Percentiles rank a stretch among this genome's conserved stretches.
These are phyloP conservation scores for Halichondria panicea DNA, from an alignment of 37 sponge, comb jelly and placozoan species.

Conservation along the genomic window DNA sequence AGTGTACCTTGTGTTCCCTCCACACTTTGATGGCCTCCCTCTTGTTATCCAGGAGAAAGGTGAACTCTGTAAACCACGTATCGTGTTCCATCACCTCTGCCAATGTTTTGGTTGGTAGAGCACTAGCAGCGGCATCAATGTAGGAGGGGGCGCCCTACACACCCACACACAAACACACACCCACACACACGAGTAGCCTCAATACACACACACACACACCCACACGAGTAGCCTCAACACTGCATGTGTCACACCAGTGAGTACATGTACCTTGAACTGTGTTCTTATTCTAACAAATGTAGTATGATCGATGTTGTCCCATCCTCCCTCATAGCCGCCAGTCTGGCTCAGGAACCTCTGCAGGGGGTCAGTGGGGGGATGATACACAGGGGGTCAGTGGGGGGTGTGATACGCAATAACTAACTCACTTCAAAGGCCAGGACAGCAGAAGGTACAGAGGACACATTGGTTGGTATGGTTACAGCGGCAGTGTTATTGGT, in stretches of 20 bases:
- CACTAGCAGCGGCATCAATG: slow-evolving; percentile 41
- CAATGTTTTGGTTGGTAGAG: slow-evolving; percentile 68
- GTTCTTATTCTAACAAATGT: slow-evolving; percentile 63
- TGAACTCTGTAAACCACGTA: slow-evolving; percentile 83
- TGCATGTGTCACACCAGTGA: neutral
- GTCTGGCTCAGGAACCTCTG: slow-evolving; percentile 77
- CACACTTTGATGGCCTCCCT: slow-evolving; percentile 81
- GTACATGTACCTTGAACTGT: neutral
- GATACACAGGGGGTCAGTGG: slow-evolving; percentile 2
- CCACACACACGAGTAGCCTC: neutral
- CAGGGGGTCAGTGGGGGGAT: neutral
- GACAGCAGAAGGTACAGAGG: slow-evolving; percentile 58
- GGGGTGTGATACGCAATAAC: neutral
- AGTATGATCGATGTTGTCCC: slow-evolving; percentile 92
- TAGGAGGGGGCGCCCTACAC: slow-evolving; percentile 1
- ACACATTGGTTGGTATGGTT: neutral
- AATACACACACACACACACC: neutral
- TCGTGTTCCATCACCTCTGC: slow-evolving; percentile 66
- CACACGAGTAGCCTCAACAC: neutral
- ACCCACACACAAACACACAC: neutral
- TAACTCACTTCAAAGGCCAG: slow-evolving; percentile 71
- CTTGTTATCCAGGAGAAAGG: slow-evolving; percentile 60
- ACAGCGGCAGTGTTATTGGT: neutral
- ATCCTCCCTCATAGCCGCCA: slow-evolving; percentile 84
- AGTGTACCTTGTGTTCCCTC: slow-evolving; percentile 62